Percentiles rank a stretch among this genome's conserved stretches.
phyloP scores from a whole-genome alignment of 2,888 invertebrate genomes.

The Ochropleura plecta region DNA sequence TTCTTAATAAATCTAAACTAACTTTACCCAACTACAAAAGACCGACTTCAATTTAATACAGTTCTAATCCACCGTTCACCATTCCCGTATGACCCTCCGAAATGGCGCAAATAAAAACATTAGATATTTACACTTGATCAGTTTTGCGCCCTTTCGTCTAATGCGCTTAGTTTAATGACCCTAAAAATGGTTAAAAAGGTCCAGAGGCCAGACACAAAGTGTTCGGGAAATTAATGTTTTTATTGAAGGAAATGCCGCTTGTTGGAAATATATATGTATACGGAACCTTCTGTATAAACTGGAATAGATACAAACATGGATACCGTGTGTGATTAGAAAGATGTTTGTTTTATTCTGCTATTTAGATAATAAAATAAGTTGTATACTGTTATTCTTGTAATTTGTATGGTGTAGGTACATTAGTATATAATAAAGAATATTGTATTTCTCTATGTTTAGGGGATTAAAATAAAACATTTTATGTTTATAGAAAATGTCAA shows the following conservation, averaged over 20 bases:
- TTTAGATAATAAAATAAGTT: no score
- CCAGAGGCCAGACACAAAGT: constrained; percentile 61
- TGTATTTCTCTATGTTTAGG: no score
- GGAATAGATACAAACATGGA: not conserved
- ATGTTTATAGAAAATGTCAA: no score
- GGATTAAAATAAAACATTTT: no score
- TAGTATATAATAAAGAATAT: no score
- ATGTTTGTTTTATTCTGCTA: no score
- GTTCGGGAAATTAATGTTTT: constrained; percentile 55
- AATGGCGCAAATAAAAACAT: constrained; percentile 85
- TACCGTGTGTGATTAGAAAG: not conserved
- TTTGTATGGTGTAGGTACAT: no score
- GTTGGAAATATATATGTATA: constrained; percentile 12
- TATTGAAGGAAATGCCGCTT: constrained; percentile 46
- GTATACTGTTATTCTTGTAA: no score
- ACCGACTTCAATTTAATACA: no score
- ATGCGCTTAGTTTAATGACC: constrained; percentile 87
- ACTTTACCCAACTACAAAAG: not conserved
- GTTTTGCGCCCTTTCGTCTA: constrained; percentile 83
- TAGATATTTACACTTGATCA: constrained; percentile 87
- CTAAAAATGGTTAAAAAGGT: constrained; percentile 81
- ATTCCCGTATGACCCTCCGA: constrained; percentile 62
- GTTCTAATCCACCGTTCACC: constrained; percentile 47
- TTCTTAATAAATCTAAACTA: not conserved
- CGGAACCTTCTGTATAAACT: not conserved